phyloP scores from a whole-genome alignment of 1,140 invertebrate species.

The Drosophila insularis region DNA sequence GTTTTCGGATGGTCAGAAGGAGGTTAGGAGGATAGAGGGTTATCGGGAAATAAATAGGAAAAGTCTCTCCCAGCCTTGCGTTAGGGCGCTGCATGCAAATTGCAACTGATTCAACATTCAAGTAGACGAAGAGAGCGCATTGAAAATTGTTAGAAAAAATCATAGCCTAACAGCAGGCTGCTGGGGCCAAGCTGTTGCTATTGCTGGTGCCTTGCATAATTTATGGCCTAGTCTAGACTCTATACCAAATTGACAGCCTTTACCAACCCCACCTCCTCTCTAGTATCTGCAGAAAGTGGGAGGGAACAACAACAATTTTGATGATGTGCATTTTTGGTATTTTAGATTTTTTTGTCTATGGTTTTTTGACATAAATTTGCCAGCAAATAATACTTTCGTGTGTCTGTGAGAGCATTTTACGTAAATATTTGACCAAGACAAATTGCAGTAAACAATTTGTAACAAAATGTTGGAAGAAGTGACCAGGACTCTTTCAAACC shows the following conservation, averaged over 20 bases:
- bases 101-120: slow-evolving; percentile 72
- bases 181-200: slow-evolving; percentile 56
- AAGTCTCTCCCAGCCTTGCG: slow-evolving; percentile 33
- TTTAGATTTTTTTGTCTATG: slow-evolving; percentile 35
- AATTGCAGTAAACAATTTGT: slow-evolving; percentile 78
- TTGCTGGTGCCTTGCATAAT: slow-evolving; percentile 48
- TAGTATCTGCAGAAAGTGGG: background rate
- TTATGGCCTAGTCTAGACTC: slow-evolving; percentile 71
- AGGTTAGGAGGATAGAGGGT: background rate
- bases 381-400: slow-evolving; percentile 46
- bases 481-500: slow-evolving; percentile 5
- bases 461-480: slow-evolving; percentile 57
- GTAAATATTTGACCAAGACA: slow-evolving; percentile 75
- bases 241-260: slow-evolving; percentile 64
- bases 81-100: slow-evolving; percentile 68
- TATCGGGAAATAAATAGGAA: background rate
- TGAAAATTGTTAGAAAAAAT: slow-evolving; percentile 46
- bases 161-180: slow-evolving; percentile 42
- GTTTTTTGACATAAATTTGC: slow-evolving; percentile 52
- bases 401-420: slow-evolving; percentile 25
- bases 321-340: slow-evolving; percentile 57
- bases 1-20: background rate
- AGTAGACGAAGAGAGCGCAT: slow-evolving; percentile 42
- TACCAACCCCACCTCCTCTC: background rate
- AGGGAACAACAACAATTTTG: slow-evolving; percentile 39